Evolutionary conservation across 2,888 invertebrate species (phyloP).

Genomic region (Cerceris ruficornis): DNA sequence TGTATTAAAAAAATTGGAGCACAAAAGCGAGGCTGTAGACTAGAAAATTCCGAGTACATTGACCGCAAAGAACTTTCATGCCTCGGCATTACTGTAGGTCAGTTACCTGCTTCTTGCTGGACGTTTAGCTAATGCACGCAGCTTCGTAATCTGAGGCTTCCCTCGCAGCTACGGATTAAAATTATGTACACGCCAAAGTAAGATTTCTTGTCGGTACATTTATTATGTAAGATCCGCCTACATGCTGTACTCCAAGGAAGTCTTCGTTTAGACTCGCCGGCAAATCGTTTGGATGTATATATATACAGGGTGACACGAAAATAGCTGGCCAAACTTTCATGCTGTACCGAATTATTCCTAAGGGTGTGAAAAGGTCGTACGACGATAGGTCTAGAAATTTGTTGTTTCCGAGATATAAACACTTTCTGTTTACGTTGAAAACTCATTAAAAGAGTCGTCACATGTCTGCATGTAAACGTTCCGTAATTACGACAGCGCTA

Average conservation of each 20-base stretch:
- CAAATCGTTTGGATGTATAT: too few relatives aligned
- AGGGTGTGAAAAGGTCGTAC: too few relatives aligned
- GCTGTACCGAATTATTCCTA: too few relatives aligned
- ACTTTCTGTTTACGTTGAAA: too few relatives aligned
- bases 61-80: constrained; percentile 60
- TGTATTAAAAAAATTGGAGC: constrained; percentile 29
- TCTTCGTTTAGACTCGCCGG: background rate
- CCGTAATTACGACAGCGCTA: too few relatives aligned
- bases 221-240: too few relatives aligned
- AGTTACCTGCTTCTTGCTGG: constrained; percentile 64
- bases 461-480: too few relatives aligned
- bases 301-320: too few relatives aligned
- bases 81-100: constrained; percentile 66
- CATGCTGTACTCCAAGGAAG: background rate
- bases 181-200: constrained; percentile 14
- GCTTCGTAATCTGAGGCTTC: constrained; percentile 51
- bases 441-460: too few relatives aligned
- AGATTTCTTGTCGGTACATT: background rate
- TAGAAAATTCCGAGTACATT: constrained; percentile 60
- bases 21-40: constrained; percentile 45
- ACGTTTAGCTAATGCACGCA: constrained; percentile 47
- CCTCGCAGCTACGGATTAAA: constrained; percentile 27
- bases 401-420: too few relatives aligned
- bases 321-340: too few relatives aligned
- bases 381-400: too few relatives aligned